phyloP scores from a whole-genome alignment of 2,888 invertebrate genomes.

The Chymomyza procnemis region DNA sequence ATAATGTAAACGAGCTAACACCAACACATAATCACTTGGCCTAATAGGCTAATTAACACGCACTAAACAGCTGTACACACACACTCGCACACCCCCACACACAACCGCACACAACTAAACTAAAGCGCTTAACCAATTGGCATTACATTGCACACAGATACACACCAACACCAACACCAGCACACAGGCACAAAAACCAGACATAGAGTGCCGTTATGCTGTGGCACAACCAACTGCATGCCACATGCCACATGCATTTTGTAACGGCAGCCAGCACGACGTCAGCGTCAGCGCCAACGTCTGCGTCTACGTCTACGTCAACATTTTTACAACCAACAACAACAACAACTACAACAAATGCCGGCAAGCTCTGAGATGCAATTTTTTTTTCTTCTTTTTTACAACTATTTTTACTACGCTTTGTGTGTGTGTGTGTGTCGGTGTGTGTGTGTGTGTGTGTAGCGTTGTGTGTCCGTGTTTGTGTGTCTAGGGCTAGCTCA shows the following conservation, averaged over 20 bases:
- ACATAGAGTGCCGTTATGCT: conserved; percentile 2
- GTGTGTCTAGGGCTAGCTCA: neutral
- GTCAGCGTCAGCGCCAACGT: neutral
- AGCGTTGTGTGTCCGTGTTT: neutral
- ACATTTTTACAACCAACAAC: too few species aligned
- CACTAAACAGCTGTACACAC: conserved; percentile 27
- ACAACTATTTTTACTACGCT: neutral
- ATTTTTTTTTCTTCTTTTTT: too few species aligned
- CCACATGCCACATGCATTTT: neutral
- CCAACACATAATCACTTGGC: conserved; percentile 30
- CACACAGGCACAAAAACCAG: neutral
- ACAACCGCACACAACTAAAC: neutral
- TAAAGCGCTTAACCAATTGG: conserved; percentile 5
- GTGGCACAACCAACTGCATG: neutral
- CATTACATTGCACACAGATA: neutral
- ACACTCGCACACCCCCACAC: neutral
- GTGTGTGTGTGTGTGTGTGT: neutral
- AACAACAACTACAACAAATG: neutral
- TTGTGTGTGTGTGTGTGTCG: neutral
- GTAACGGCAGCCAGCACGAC: conserved; percentile 2
- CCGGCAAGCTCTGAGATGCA: neutral
- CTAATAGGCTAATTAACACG: conserved; percentile 38
- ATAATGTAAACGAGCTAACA: neutral
- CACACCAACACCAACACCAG: conserved; percentile 2
- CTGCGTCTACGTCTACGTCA: too few species aligned